phyloP scores from a whole-genome alignment of 1,140 invertebrate species.

The Aradophagus sp. region DNA sequence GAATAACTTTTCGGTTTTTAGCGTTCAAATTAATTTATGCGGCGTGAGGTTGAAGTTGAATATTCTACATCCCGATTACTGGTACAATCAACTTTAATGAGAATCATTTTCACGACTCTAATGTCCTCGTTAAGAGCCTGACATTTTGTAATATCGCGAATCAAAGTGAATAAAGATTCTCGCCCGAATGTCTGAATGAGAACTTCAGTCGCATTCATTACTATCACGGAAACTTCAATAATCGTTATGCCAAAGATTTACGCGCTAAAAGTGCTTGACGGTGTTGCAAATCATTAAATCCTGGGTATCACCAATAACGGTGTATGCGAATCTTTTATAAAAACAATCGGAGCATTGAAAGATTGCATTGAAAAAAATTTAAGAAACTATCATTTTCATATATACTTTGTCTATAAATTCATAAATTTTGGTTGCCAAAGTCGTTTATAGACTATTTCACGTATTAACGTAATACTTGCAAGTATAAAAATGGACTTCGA shows the following conservation, averaged over 20 bases:
- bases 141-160: slow-evolving; percentile 50
- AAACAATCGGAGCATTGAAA: too few species aligned
- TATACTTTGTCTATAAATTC: too few species aligned
- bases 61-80: slow-evolving; percentile 28
- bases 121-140: slow-evolving; percentile 46
- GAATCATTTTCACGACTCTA: slow-evolving; percentile 35
- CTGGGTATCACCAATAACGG: too few species aligned
- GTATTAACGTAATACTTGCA: too few species aligned
- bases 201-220: slow-evolving; percentile 41
- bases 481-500: too few species aligned
- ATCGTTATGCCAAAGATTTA: slow-evolving; percentile 51
- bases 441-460: too few species aligned
- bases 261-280: slow-evolving; percentile 28
- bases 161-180: slow-evolving; percentile 48
- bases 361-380: too few species aligned
- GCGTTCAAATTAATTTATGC: slow-evolving; percentile 22
- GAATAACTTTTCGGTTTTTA: slow-evolving; percentile 26
- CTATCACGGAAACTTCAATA: slow-evolving; percentile 44
- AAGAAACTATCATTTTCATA: too few species aligned
- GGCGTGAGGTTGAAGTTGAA: slow-evolving; percentile 28
- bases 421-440: too few species aligned
- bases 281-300: too few species aligned
- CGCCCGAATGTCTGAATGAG: slow-evolving; percentile 25
- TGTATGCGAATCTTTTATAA: too few species aligned
- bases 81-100: slow-evolving; percentile 33